Conservation (phyloP, 2,888 invertebrate genomes). For the Nymphalis urticae region DNA sequence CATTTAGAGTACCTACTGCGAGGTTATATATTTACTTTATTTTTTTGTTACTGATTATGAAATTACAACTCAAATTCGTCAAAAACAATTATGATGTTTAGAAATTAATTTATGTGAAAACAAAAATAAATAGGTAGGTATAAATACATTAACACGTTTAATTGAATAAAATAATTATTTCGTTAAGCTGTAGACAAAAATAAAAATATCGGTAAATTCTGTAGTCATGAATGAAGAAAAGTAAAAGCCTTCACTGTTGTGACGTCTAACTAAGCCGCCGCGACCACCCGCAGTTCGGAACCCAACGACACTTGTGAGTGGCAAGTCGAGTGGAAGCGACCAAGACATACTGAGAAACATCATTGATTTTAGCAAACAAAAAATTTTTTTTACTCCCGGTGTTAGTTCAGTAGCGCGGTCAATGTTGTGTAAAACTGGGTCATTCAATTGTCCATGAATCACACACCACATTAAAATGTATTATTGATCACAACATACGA, state of each 20-base stretch:
- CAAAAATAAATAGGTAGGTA: neutral
- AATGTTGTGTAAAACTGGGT: slow-evolving; percentile 54
- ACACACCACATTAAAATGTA: slow-evolving; percentile 48
- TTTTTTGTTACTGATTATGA: too few species aligned
- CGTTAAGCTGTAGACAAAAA: neutral
- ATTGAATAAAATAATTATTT: too few species aligned
- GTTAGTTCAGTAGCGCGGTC: slow-evolving; percentile 58
- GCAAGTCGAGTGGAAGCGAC: slow-evolving; percentile 67
- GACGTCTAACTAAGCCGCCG: slow-evolving; percentile 45
- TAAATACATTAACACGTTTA: neutral
- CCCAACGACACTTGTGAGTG: slow-evolving; percentile 51
- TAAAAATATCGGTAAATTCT: neutral
- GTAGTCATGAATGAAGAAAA: slow-evolving; percentile 30
- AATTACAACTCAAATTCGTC: too few species aligned
- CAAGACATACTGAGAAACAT: slow-evolving; percentile 59
- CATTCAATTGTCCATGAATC: slow-evolving; percentile 64
- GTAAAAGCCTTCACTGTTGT: slow-evolving; percentile 54
- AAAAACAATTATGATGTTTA: too few species aligned
- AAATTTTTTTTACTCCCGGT: slow-evolving; percentile 49
- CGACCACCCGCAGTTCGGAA: slow-evolving; percentile 71
- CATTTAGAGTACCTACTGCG: too few species aligned
- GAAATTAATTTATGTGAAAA: too few species aligned
- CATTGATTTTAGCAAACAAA: slow-evolving; percentile 59
- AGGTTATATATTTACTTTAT: too few species aligned
- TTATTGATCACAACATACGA: slow-evolving; percentile 48